A percentile compares a stretch with the other conserved stretches of the same genome.
phyloP scores from a whole-genome alignment of 2,888 invertebrate species.

The Drosophila quinaria region DNA sequence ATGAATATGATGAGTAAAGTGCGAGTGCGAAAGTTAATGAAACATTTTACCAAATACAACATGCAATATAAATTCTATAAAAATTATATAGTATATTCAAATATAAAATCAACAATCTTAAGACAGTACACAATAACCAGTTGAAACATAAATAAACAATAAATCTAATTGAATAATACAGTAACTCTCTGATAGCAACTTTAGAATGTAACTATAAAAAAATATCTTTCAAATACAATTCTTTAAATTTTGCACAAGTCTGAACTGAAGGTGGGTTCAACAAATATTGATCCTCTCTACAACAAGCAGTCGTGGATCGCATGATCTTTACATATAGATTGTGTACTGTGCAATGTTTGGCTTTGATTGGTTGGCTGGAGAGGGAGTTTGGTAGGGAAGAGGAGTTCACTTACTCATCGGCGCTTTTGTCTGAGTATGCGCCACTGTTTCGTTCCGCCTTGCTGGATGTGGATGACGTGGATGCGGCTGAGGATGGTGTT shows the following conservation, averaged over 20 bases:
- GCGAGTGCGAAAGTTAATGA: slow-evolving; percentile 11
- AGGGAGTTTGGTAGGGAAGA: slow-evolving; percentile 1
- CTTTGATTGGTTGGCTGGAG: slow-evolving; percentile 1
- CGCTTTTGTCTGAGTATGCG: slow-evolving; percentile 80
- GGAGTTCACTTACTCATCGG: slow-evolving; percentile 80
- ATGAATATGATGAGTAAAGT: slow-evolving; percentile 45
- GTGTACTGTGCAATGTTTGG: slow-evolving; percentile 22
- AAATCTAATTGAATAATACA: slow-evolving; percentile 7
- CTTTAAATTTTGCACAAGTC: neutral
- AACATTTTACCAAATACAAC: slow-evolving; percentile 5
- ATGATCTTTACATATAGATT: slow-evolving; percentile 10
- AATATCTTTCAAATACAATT: neutral
- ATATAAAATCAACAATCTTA: slow-evolving; percentile 1
- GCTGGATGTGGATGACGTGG: slow-evolving; percentile 66
- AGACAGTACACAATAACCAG: slow-evolving; percentile 10
- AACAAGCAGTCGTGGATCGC: slow-evolving; percentile 15
- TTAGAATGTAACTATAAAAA: neutral
- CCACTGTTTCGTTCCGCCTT: slow-evolving; percentile 67
- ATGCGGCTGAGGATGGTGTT: slow-evolving; percentile 51
- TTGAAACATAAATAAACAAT: neutral
- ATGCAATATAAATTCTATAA: neutral
- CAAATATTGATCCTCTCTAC: slow-evolving; percentile 12
- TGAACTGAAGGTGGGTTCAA: slow-evolving; percentile 2
- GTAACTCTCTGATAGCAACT: slow-evolving; percentile 2
- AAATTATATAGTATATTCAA: neutral